A percentile compares a stretch with the other conserved stretches of the same genome.
phyloP scores from a whole-genome alignment of 2,113 vertebrate species.

The Rhodinocichla rosea region DNA sequence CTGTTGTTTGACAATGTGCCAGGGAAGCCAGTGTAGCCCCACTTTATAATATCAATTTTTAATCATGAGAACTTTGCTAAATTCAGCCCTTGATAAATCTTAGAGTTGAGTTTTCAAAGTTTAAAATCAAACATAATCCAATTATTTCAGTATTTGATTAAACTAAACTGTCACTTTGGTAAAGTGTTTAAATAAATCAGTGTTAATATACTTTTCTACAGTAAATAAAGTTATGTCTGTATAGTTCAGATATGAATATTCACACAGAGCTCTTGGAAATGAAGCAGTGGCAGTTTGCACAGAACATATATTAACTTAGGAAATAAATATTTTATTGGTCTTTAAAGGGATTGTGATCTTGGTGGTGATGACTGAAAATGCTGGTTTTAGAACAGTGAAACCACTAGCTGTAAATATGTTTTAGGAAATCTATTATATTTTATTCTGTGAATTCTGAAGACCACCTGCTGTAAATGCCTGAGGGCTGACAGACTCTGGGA shows the following conservation, averaged over 20 bases:
- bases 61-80: slow-evolving; percentile 65
- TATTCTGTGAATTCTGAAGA: neutral
- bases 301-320: slow-evolving; percentile 32
- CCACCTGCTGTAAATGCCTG: neutral
- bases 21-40: neutral
- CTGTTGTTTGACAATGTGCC: slow-evolving; percentile 37
- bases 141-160: slow-evolving; percentile 69
- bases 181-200: slow-evolving; percentile 73
- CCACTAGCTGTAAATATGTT: neutral
- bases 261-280: slow-evolving; percentile 30
- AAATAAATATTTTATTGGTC: slow-evolving; percentile 19
- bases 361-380: neutral
- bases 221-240: slow-evolving; percentile 67
- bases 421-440: neutral
- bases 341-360: neutral
- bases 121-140: slow-evolving; percentile 71
- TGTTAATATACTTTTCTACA: slow-evolving; percentile 64
- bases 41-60: slow-evolving; percentile 62
- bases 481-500: neutral
- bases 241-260: slow-evolving; percentile 62
- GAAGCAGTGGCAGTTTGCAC: neutral
- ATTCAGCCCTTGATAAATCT: slow-evolving; percentile 63
- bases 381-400: neutral
- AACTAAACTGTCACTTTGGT: slow-evolving; percentile 58
- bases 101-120: slow-evolving; percentile 47